phyloP scores from a whole-genome alignment of 2,797 vertebrate species.

The Helostoma temminkii region DNA sequence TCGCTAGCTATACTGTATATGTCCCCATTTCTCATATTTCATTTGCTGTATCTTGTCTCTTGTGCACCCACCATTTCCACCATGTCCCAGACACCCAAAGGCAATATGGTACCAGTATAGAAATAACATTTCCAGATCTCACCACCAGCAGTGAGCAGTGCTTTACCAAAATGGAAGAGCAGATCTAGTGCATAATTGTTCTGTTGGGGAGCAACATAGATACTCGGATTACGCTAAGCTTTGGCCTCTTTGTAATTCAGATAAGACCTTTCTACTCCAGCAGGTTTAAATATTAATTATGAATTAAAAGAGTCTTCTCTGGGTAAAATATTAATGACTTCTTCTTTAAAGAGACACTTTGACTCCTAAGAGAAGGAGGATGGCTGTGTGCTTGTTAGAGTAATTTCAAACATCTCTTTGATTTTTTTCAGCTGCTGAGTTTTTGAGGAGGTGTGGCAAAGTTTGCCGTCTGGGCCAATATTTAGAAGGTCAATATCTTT shows the following conservation, averaged over 20 bases:
- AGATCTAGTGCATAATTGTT: constrained; percentile 37
- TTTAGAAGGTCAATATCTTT: constrained; percentile 28
- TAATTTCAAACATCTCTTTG: constrained; percentile 58
- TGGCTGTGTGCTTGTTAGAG: constrained; percentile 49
- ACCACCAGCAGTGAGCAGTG: constrained; percentile 13
- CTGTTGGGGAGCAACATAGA: constrained; percentile 31
- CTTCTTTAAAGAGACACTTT: constrained; percentile 60
- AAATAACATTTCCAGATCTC: constrained; percentile 46
- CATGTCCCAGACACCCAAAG: constrained; percentile 35
- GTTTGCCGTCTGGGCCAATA: constrained; percentile 34
- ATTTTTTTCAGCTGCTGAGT: constrained; percentile 43
- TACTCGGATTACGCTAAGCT: constrained; percentile 44
- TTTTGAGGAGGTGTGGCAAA: constrained; percentile 43
- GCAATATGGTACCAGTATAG: constrained; percentile 33
- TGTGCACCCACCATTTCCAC: constrained; percentile 21
- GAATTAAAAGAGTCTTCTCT: constrained; percentile 74
- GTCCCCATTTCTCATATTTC: background rate
- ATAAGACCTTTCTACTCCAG: constrained; percentile 65
- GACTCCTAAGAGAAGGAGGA: constrained; percentile 48
- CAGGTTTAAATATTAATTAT: constrained; percentile 79
- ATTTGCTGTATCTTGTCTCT: background rate
- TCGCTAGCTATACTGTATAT: background rate
- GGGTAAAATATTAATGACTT: constrained; percentile 80
- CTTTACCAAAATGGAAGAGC: constrained; percentile 21
- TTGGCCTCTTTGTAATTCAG: constrained; percentile 77